A percentile compares a stretch with the other conserved stretches of the same genome.
These are phyloP conservation scores for Isichthys henryi DNA, from an alignment of 2,113 vertebrate genomes.

Conservation along the genomic window DNA sequence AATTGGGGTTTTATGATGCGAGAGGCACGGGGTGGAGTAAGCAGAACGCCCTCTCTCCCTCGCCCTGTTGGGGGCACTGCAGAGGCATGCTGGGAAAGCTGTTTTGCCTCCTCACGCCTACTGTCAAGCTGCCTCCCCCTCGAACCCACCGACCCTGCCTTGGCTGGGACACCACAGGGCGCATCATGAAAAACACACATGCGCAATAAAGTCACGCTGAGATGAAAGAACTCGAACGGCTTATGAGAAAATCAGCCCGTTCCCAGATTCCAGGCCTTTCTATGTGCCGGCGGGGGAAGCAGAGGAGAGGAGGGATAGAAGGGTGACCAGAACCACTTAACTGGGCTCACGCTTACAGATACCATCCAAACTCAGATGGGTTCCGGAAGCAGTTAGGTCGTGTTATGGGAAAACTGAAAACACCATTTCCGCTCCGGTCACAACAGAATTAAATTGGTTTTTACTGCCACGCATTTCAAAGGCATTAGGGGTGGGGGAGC, in stretches of 20 bases:
- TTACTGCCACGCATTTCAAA: neutral
- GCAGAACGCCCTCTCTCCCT: constrained; percentile 11
- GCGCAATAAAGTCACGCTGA: constrained; percentile 1
- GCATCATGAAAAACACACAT: neutral
- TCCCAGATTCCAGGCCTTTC: neutral
- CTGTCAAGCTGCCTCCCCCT: neutral
- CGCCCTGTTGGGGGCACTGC: neutral
- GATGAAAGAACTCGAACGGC: neutral
- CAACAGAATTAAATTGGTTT: neutral
- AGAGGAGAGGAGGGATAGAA: neutral
- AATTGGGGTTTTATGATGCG: constrained; percentile 53
- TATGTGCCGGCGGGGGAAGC: neutral
- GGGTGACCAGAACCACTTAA: neutral
- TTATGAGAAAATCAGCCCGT: neutral
- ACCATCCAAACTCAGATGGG: neutral
- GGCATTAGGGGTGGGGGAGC: neutral
- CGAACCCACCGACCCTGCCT: neutral
- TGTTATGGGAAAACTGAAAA: neutral
- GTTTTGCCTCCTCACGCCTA: neutral
- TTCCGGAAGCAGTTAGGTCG: neutral
- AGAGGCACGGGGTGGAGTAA: neutral
- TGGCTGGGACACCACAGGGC: neutral
- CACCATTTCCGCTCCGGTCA: neutral
- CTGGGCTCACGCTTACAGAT: neutral
- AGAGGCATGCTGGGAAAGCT: neutral